phyloP scores from a whole-genome alignment of 2,113 vertebrate species.

The Chaetura pelagica region DNA sequence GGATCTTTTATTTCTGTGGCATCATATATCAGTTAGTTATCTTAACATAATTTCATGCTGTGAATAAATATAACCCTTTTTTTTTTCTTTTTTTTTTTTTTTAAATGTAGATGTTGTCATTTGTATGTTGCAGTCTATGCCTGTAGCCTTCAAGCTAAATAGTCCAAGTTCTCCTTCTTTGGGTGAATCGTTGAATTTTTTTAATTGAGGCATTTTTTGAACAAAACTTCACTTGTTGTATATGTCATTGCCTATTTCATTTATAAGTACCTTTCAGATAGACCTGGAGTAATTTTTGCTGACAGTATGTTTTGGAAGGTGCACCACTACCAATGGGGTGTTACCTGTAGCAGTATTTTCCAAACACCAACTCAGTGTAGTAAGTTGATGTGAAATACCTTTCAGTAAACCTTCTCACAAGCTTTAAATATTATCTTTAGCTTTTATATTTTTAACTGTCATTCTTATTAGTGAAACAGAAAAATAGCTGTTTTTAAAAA shows the following conservation, averaged over 20 bases:
- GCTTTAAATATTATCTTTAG: background rate
- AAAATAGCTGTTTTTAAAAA: background rate
- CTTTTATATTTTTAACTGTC: background rate
- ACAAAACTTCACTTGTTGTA: background rate
- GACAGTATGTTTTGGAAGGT: background rate
- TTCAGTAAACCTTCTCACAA: background rate
- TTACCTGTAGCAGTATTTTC: background rate
- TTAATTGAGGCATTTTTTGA: background rate
- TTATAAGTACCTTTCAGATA: background rate
- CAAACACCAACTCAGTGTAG: background rate
- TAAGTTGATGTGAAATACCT: background rate
- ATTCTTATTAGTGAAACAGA: background rate
- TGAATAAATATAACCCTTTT: constrained; percentile 21
- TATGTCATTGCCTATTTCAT: background rate
- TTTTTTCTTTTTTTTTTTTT: constrained; percentile 49
- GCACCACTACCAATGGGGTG: background rate
- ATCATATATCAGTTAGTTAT: background rate
- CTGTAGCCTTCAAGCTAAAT: background rate
- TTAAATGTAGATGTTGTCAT: constrained; percentile 37
- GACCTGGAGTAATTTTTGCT: background rate
- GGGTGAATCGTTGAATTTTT: background rate
- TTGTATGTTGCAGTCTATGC: constrained; percentile 45
- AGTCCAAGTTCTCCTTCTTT: background rate
- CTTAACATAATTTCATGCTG: constrained; percentile 9
- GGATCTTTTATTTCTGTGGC: background rate